These are phyloP conservation scores for Mamestra brassicae DNA, from an alignment of 2,888 invertebrate species.

Conservation along the genomic window DNA sequence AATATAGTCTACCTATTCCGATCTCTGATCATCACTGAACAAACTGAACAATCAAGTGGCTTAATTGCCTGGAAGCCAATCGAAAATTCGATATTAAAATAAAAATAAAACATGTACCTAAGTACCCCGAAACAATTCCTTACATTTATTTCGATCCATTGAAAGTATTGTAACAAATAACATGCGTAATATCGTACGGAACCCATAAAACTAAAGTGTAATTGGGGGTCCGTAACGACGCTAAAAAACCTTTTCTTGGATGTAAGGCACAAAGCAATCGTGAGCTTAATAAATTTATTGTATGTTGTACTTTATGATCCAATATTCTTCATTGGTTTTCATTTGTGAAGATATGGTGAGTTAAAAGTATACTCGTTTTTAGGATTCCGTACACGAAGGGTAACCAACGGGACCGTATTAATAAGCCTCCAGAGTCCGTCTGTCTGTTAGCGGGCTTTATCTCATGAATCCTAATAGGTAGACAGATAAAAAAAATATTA, in stretches of 20 bases:
- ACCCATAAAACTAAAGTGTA: constrained; percentile 62
- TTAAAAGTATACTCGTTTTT: neutral
- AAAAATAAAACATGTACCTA: neutral
- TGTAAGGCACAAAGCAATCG: constrained; percentile 45
- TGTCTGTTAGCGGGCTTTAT: neutral
- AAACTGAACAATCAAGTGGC: neutral
- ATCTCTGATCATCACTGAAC: neutral
- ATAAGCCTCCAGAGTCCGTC: neutral
- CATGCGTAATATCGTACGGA: constrained; percentile 56
- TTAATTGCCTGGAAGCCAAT: neutral
- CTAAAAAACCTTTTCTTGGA: constrained; percentile 54
- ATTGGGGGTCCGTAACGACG: constrained; percentile 53
- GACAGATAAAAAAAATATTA: no score
- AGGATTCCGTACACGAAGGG: neutral
- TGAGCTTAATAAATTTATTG: constrained; percentile 57
- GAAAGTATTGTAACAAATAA: constrained; percentile 51
- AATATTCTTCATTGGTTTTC: constrained; percentile 33
- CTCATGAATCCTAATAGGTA: no score
- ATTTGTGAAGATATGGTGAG: constrained; percentile 12
- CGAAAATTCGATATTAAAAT: neutral
- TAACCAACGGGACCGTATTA: neutral
- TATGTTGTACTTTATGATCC: constrained; percentile 32
- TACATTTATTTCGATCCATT: constrained; percentile 48
- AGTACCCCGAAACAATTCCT: constrained; percentile 21
- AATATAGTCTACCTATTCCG: no score